phyloP scores from a whole-genome alignment of 2,797 vertebrate genomes.

The Sylvia borin region DNA sequence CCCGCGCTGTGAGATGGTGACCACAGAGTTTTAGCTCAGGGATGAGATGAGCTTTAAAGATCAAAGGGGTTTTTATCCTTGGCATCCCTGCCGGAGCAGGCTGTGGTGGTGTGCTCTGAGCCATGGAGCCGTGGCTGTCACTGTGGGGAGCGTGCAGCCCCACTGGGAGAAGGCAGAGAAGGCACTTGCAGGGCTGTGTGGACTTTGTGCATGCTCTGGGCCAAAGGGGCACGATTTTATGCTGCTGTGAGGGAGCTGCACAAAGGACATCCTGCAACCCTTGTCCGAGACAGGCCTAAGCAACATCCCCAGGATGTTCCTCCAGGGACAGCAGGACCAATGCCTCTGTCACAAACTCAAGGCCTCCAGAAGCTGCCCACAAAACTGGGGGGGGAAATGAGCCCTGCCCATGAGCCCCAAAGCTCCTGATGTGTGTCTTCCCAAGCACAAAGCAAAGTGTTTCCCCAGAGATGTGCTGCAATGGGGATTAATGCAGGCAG shows the following conservation, averaged over 20 bases:
- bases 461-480: neutral
- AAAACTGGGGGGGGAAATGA: neutral
- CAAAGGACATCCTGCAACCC: neutral
- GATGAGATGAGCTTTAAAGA: neutral
- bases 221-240: neutral
- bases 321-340: neutral
- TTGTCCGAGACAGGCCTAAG: neutral
- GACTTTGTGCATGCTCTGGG: neutral
- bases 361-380: neutral
- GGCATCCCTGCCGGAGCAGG: neutral
- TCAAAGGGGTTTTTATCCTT: neutral
- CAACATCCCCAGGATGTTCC: too few species aligned
- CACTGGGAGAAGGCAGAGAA: neutral
- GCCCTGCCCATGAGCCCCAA: neutral
- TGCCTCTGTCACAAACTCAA: neutral
- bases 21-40: neutral
- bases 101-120: neutral
- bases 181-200: neutral
- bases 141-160: neutral
- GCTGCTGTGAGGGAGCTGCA: neutral
- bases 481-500: neutral
- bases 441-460: neutral
- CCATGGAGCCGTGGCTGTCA: neutral
- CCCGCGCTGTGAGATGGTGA: neutral
- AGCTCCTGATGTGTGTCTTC: neutral